Conservation (phyloP, 2,888 invertebrate genomes). For the Tetramorium bicarinatum region DNA sequence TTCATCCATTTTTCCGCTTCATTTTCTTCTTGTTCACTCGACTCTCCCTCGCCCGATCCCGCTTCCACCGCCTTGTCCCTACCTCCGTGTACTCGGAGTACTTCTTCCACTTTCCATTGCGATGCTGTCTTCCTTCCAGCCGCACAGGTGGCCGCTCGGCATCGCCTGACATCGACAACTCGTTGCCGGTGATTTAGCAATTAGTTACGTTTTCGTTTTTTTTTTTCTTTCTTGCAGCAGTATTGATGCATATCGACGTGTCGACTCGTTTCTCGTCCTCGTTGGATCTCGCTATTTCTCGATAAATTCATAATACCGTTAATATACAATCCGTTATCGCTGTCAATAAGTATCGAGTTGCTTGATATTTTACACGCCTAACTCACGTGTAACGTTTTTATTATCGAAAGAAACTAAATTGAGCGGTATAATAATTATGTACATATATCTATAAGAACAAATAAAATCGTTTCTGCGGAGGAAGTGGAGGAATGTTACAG, state of each 20-base stretch:
- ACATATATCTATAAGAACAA: background rate
- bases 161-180: constrained; percentile 64
- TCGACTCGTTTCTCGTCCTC: constrained; percentile 40
- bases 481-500: background rate
- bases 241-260: constrained; percentile 38
- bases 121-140: constrained; percentile 38
- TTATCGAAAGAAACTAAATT: background rate
- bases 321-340: constrained; percentile 41
- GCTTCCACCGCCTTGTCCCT: background rate
- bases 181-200: constrained; percentile 73
- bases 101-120: constrained; percentile 46
- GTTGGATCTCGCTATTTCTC: constrained; percentile 17
- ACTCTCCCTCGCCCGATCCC: background rate
- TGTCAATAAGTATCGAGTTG: background rate
- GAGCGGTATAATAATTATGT: background rate
- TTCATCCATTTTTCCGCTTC: constrained; percentile 46
- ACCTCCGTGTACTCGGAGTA: background rate
- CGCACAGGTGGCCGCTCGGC: constrained; percentile 23
- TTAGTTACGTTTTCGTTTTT: constrained; percentile 57
- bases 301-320: constrained; percentile 45
- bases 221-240: background rate
- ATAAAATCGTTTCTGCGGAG: background rate
- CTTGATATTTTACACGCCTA: background rate
- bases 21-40: constrained; percentile 33
- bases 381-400: background rate